These are phyloP conservation scores for Heterotilapia buettikoferi DNA, from an alignment of 2,113 vertebrate genomes.

Conservation along the genomic window DNA sequence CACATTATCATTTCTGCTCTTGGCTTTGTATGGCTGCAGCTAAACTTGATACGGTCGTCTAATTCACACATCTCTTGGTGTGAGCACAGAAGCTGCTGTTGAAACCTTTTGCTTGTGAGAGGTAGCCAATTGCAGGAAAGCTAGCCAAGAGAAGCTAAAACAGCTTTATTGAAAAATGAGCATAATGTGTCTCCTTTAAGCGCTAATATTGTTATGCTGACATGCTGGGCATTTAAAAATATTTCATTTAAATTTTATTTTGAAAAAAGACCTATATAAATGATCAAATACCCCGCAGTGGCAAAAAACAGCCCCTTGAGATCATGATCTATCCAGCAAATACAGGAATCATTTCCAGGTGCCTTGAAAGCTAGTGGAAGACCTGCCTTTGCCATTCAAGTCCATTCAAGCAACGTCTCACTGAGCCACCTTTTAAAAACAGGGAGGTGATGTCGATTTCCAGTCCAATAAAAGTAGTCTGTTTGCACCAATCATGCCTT, in stretches of 20 bases:
- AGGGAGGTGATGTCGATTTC: background rate
- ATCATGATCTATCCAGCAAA: background rate
- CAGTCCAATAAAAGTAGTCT: background rate
- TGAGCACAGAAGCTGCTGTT: background rate
- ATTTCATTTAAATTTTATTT: background rate
- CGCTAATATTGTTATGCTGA: background rate
- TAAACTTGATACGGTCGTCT: background rate
- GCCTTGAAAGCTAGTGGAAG: background rate
- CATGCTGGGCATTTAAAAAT: background rate
- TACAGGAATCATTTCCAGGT: background rate
- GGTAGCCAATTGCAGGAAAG: background rate
- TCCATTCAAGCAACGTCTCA: background rate
- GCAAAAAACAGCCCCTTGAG: background rate
- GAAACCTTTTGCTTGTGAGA: background rate
- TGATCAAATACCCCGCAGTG: accelerated
- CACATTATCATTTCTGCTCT: background rate
- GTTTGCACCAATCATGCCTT: background rate
- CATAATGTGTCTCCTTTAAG: background rate
- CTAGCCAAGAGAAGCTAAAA: background rate
- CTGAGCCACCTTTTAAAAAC: background rate
- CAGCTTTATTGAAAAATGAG: background rate
- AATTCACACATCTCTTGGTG: background rate
- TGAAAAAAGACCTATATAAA: background rate
- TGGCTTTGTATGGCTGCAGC: background rate
- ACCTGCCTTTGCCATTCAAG: background rate